These are phyloP conservation scores for Procapra przewalskii DNA, from an alignment of 2,113 vertebrate genomes.

Conservation along the genomic window DNA sequence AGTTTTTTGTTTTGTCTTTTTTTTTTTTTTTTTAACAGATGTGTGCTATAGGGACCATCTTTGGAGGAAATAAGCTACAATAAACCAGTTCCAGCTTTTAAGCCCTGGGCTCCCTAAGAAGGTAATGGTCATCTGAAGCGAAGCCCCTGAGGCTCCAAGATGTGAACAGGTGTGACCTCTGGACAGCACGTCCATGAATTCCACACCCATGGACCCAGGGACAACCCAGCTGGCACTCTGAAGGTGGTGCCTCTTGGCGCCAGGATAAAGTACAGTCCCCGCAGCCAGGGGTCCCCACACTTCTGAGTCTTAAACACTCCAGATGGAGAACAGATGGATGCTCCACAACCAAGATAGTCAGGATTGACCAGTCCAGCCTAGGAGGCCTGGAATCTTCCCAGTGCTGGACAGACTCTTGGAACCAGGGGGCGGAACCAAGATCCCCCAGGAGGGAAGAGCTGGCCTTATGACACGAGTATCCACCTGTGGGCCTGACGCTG, in stretches of 20 bases:
- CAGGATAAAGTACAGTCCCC: not conserved
- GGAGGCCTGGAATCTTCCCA: not conserved
- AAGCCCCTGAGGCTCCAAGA: not conserved
- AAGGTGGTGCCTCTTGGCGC: not conserved
- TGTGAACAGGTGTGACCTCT: not conserved
- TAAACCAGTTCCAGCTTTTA: not conserved
- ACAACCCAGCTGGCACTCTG: not conserved
- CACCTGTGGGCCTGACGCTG: not conserved
- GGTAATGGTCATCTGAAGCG: not conserved
- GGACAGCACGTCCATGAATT: rapidly evolving
- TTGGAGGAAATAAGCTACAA: not conserved
- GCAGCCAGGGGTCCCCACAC: not conserved
- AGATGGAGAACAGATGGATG: not conserved
- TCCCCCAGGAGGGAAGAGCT: not conserved
- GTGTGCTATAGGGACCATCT: not conserved
- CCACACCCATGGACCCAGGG: too few species aligned
- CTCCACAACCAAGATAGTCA: not conserved
- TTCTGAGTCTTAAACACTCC: not conserved
- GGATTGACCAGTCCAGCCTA: not conserved
- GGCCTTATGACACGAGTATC: too few species aligned
- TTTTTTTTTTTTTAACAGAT: not conserved
- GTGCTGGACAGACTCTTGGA: not conserved
- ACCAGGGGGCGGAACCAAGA: not conserved
- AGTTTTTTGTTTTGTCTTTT: not conserved
- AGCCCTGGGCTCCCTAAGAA: not conserved